Conservation (phyloP, 2,888 invertebrate species). For the Chaetoderma sp. region DNA sequence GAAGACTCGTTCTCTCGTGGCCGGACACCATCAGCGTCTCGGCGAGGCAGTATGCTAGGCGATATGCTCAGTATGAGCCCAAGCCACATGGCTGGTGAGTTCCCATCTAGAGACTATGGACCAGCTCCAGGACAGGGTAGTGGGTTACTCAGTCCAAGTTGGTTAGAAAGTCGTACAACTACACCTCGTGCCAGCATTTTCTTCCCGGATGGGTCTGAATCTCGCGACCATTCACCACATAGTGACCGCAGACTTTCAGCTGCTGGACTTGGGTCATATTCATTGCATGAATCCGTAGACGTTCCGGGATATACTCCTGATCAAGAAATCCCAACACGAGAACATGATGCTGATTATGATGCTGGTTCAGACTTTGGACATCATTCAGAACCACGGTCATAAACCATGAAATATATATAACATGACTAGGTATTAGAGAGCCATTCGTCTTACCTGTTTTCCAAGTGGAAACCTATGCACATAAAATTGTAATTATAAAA, state of each 20-base stretch:
- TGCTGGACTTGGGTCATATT: too few relatives aligned
- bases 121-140: constrained; percentile 42
- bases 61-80: constrained; percentile 53
- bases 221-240: constrained; percentile 29
- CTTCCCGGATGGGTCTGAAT: constrained; percentile 57
- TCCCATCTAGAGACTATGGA: constrained; percentile 28
- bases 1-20: constrained; percentile 42
- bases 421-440: too few relatives aligned
- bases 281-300: too few relatives aligned
- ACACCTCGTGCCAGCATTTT: constrained; percentile 51
- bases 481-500: too few relatives aligned
- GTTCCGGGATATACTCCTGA: too few relatives aligned
- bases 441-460: too few relatives aligned
- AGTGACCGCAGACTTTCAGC: constrained; percentile 33
- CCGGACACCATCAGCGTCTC: constrained; percentile 52
- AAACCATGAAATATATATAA: too few relatives aligned
- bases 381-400: too few relatives aligned
- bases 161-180: constrained; percentile 49
- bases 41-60: constrained; percentile 52
- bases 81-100: constrained; percentile 43
- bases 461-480: too few relatives aligned
- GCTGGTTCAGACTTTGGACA: too few relatives aligned
- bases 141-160: constrained; percentile 53
- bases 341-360: too few relatives aligned
- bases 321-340: too few relatives aligned